Evolutionary conservation across 2,888 invertebrate genomes (phyloP), one percentile per base, ranked within the genome.

Genomic region (Clostera curtula): DNA sequence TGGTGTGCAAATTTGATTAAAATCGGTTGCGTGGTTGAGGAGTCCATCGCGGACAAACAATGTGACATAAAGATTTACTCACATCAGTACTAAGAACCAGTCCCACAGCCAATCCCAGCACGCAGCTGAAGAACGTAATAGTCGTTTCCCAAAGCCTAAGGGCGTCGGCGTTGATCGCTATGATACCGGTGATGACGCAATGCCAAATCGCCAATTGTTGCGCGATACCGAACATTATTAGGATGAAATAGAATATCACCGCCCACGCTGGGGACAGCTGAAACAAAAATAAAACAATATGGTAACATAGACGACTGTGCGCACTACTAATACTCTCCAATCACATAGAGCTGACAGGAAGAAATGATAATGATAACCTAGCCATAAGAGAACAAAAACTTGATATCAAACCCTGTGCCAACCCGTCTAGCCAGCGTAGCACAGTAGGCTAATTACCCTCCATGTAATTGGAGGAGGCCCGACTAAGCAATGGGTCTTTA

Each of bases 131-230:
- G 64, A 93, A 93, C 0, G 93, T 93, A 34, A 93, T 91, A 4
- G 91, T 91, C 1, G 92, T 92, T 70, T 93, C 92, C 92, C 93
- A 93, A 0, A 89, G 85, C 47, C 89, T 87, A 42, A 95, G 69
- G 36, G 87, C 85, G 59, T 88, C 85, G n/a, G 90, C 76, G 71
- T 92, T 89, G 63, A 95, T 86, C 19, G 93, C 86, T 88, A 95
- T 88, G 25, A 96, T 87, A 2, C 94, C 93, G 10, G 93, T 91
- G 36, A 95, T 92, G 27, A 96, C 93, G 56, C 93, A 93, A 61
- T 95, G 94, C 96, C 96, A 96, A 57, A 96, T 91, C 1, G 94
- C 95, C 46, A 95, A 82, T 75, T 95, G 91, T 52, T 96, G 96
- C 3, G 93, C 93, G 32, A 96, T 87, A 1, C 95, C 96, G 58